Conservation (phyloP, 2,113 vertebrate species). For the Podiceps cristatus region DNA sequence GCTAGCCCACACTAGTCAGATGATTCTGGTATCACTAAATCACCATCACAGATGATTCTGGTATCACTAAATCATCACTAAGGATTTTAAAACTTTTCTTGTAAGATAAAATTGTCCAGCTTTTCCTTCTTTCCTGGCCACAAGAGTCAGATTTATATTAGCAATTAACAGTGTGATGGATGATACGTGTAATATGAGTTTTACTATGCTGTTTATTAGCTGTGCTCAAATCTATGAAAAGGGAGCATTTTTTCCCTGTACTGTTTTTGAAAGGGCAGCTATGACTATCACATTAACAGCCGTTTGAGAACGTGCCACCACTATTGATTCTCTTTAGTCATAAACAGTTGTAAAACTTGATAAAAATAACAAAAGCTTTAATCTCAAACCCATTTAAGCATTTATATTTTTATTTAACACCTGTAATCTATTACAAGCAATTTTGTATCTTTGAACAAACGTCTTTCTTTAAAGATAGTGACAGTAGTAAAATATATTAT, state of each 20-base stretch:
- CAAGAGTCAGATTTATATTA: background rate
- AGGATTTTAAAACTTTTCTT: background rate
- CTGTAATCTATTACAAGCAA: background rate
- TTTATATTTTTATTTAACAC: background rate
- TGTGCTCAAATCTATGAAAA: background rate
- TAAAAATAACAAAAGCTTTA: background rate
- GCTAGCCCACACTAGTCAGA: background rate
- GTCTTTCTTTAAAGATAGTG: background rate
- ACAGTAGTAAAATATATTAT: background rate
- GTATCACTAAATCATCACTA: background rate
- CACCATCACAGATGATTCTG: no score
- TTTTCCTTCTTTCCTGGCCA: background rate
- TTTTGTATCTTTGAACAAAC: background rate
- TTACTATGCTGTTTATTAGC: background rate
- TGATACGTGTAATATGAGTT: accelerated
- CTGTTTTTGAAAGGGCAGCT: background rate
- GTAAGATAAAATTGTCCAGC: background rate
- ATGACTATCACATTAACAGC: background rate
- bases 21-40: no score
- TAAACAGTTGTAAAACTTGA: background rate
- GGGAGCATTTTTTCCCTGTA: background rate
- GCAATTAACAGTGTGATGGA: background rate
- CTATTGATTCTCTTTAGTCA: background rate
- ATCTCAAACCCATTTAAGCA: background rate
- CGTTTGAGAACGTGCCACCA: background rate